Evolutionary conservation across 2,888 invertebrate species (phyloP), one percentile per base, ranked within the genome.

Genomic region (Macrostomum cliftonense): DNA sequence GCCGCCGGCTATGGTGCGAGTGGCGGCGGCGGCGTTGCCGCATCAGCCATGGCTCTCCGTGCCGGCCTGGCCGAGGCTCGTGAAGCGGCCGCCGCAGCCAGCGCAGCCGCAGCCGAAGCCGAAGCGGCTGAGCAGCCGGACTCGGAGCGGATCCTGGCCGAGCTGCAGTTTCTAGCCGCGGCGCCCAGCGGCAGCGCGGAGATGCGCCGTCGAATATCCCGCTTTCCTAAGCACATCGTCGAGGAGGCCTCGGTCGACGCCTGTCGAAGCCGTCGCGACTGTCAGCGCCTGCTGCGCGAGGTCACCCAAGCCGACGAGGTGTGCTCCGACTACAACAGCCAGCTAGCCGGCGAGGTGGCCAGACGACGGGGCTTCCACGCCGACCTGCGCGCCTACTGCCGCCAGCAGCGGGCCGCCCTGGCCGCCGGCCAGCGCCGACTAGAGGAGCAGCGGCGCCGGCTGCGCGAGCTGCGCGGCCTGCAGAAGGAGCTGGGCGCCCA

Each of bases 401-500:
- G 81, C 57, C 79, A 81, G 42, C 91, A 91, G 71, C 79, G 80
- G 57, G 84, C 87, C 63, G 73, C 87, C 37, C 76, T 89, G 13
- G 78, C 78, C 42, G 83, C 85, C 70, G 84, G 88, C 0, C 88
- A 91, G 68, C 76, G 80, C 55, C 80, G 83, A 56, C 75, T 88
- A 61, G 83, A 86, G 77, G 89, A 88, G 72, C 51, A 47, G 28
- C 28, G 28, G 28, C 28, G 28, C 28, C 28, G 87, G 68, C 74
- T 89, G 53, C 78, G 80, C 58, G 87, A 86, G 72, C 81, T 89
- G 44, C 79, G 82, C 63, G 78, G 78, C 44, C 83, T 91, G 14
- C 77, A 86, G 62, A 78, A 82, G 44, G 89, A 91, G 71, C 79
- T 93, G 21, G 83, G 82, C 65, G 83, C 85, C 13, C 91, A 93